These are phyloP conservation scores for Bombus vancouverensis DNA, from an alignment of 1,140 invertebrate species.

Conservation along the genomic window DNA sequence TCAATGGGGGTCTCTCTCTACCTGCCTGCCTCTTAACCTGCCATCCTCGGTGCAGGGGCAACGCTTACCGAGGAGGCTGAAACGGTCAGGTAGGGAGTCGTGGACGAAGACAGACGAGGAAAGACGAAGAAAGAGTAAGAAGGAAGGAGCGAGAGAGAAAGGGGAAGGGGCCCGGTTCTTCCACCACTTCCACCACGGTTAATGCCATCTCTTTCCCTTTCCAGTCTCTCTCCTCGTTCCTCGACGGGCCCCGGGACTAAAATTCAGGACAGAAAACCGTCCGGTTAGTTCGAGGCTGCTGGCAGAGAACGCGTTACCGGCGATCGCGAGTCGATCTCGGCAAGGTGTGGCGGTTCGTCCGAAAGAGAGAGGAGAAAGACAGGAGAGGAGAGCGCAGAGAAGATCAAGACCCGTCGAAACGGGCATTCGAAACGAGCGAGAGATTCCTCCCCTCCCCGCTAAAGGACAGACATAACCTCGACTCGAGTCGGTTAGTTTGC, in stretches of 20 bases:
- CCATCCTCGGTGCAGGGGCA: constrained; percentile 20
- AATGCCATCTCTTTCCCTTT: background rate
- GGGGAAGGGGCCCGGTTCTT: constrained; percentile 27
- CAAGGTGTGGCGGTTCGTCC: constrained; percentile 63
- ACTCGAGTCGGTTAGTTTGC: constrained; percentile 1
- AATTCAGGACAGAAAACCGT: constrained; percentile 76
- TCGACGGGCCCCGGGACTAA: constrained; percentile 53
- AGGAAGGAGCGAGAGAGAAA: constrained; percentile 15
- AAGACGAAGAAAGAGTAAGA: background rate
- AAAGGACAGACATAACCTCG: constrained; percentile 32
- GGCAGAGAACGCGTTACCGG: constrained; percentile 53
- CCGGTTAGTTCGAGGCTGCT: constrained; percentile 61
- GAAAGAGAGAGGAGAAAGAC: constrained; percentile 36
- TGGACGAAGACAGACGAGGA: background rate
- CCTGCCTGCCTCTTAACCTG: constrained; percentile 46
- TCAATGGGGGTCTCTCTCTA: constrained; percentile 43
- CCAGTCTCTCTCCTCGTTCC: background rate
- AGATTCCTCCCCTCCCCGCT: constrained; percentile 12
- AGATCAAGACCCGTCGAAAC: constrained; percentile 52
- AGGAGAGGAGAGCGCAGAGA: constrained; percentile 48
- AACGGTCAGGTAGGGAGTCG: constrained; percentile 10
- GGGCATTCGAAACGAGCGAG: constrained; percentile 49
- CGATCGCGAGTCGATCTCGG: constrained; percentile 54
- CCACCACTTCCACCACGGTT: background rate
- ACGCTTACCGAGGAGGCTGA: constrained; percentile 42